Evolutionary conservation across 2,113 vertebrate genomes (phyloP).

Genomic region (Aleadryas rufinucha): DNA sequence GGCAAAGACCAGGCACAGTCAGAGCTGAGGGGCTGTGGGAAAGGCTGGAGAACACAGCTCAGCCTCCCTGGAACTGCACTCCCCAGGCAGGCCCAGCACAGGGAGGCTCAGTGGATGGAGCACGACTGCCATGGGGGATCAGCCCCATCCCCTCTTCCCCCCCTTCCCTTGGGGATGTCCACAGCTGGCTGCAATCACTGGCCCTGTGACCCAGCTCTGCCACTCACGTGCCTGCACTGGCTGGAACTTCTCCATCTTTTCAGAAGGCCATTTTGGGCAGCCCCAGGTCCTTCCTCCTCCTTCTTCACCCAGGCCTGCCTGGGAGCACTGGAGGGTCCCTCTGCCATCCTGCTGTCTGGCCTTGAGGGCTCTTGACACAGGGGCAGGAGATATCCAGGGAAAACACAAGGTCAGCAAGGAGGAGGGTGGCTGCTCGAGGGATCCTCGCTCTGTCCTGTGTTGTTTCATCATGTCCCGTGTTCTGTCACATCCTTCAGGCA

Average conservation of each 20-base stretch:
- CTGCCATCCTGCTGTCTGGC: background rate
- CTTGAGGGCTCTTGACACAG: background rate
- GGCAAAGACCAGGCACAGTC: background rate
- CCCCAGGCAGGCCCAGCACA: background rate
- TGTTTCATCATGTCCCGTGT: background rate
- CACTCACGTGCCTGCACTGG: too few relatives aligned
- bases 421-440: background rate
- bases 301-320: background rate
- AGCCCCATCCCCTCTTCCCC: too few relatives aligned
- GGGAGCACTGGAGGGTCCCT: rapidly evolving
- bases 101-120: background rate
- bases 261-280: too few relatives aligned
- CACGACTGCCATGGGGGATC: rapidly evolving
- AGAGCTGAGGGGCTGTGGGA: background rate
- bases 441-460: background rate
- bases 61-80: background rate
- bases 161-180: too few relatives aligned
- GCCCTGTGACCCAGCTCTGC: too few relatives aligned
- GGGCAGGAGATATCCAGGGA: background rate
- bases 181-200: too few relatives aligned
- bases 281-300: background rate
- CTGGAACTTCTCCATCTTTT: too few relatives aligned
- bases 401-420: background rate
- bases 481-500: background rate
- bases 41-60: background rate